Percentiles rank a stretch among this genome's conserved stretches.
phyloP scores from a whole-genome alignment of 2,888 invertebrate genomes.

The Dasysyrphus tricinctus region DNA sequence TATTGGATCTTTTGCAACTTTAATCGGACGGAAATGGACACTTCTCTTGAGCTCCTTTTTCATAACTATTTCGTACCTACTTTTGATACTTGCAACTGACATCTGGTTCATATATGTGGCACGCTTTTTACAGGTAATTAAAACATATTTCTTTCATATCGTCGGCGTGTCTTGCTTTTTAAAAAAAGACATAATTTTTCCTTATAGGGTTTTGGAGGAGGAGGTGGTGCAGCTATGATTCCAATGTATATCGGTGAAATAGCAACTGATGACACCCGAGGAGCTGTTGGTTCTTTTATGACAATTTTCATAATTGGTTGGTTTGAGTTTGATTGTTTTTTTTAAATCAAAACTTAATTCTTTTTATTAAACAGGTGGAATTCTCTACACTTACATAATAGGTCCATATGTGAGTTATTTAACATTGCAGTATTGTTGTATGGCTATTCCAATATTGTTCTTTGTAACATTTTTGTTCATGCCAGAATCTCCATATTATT shows the following conservation, averaged over 20 bases:
- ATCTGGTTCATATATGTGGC: conserved; percentile 85
- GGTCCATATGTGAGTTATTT: conserved; percentile 89
- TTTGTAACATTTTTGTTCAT: conserved; percentile 87
- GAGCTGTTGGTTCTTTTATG: conserved; percentile 91
- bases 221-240: conserved; percentile 88
- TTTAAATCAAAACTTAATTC: neutral
- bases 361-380: conserved; percentile 84
- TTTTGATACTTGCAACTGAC: conserved; percentile 87
- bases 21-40: conserved; percentile 88
- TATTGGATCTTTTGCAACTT: conserved; percentile 84
- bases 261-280: conserved; percentile 90
- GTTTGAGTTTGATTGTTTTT: conserved; percentile 48
- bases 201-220: conserved; percentile 86
- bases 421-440: conserved; percentile 87
- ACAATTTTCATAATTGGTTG: conserved; percentile 87
- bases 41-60: conserved; percentile 87
- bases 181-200: too few relatives aligned
- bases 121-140: conserved; percentile 70
- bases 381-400: conserved; percentile 87
- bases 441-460: conserved; percentile 86
- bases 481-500: conserved; percentile 92
- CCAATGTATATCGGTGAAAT: conserved; percentile 96
- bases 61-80: conserved; percentile 88
- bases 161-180: neutral
- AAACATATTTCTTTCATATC: too few relatives aligned